Base-by-base conservation (phyloP, 2,888 invertebrate species). In the Ophioninae sp. region DNA sequence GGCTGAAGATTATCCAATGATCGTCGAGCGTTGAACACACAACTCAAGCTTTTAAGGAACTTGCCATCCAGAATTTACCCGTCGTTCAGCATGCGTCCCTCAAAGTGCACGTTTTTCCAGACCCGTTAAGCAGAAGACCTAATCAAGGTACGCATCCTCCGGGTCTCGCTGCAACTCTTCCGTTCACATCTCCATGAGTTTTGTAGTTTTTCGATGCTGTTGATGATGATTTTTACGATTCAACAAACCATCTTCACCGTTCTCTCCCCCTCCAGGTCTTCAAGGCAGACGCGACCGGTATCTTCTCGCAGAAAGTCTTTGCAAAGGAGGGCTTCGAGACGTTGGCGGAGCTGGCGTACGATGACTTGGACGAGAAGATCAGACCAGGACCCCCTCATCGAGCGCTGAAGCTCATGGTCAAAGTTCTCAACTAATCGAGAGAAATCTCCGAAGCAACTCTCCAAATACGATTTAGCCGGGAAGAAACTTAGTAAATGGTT, bases 201-300 rank as follows among this genome's bases (percentile, higher is more conserved):
- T 30, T 44, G 10, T 44, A 3, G 10, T 44, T 10, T 5, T 30
- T 30, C 30, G 3, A 3, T 30, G 30, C n/a, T n/a, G n/a, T n/a
- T n/a, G n/a, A n/a, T n/a, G n/a, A n/a, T n/a, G n/a, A n/a, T n/a
- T n/a, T n/a, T n/a, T n/a, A 10, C 13, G 17, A 0, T n/a, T 0
- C 44, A 22, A 41, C 44, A 39, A 22, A 41, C n/a, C 9, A n/a
- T 17, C 1, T n/a, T 37, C 9, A 9, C n/a, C 10, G n/a, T 17
- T 20, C 6, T 37, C 20, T 51, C 9, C 30, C 22, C n/a, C 94
- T 94, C 63, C 93, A 96, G 96, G 90, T 97, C 37, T 95, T 97
- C 88, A 97, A 97, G 93, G 96, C 96, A 22, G 97, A 97, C 90
- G 97, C 97, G 0, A 97, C 97, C 0, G 97, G 97, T 23, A 94